Conservation (phyloP, 2,113 vertebrate genomes). For the Myrmecophaga tridactyla region DNA sequence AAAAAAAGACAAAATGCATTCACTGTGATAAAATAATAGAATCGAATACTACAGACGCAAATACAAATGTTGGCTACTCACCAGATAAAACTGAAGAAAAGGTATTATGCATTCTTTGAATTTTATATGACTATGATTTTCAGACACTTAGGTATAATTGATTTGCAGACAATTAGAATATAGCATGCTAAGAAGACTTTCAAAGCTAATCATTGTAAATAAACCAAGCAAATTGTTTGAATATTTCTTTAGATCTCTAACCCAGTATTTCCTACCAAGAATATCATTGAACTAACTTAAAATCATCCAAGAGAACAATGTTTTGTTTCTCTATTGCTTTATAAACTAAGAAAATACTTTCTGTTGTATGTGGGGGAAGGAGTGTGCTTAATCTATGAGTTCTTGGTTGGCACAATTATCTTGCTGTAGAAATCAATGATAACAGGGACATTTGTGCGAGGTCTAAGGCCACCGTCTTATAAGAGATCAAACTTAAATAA, state of each 20-base stretch:
- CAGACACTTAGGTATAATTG: too few relatives aligned
- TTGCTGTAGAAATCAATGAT: neutral
- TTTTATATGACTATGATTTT: conserved; percentile 13
- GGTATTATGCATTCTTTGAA: neutral
- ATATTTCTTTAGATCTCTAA: conserved; percentile 29
- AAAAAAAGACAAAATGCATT: conserved; percentile 43
- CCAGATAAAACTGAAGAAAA: conserved; percentile 5
- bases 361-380: neutral
- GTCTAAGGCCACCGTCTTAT: neutral
- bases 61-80: neutral
- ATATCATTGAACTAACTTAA: conserved; percentile 40
- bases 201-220: conserved; percentile 42
- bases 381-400: neutral
- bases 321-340: conserved; percentile 2
- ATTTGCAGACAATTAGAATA: conserved; percentile 42
- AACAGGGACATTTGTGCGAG: neutral
- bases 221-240: neutral
- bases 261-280: neutral
- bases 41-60: conserved; percentile 30
- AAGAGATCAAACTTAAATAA: neutral
- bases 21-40: neutral
- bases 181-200: neutral
- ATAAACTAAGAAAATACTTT: neutral
- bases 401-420: neutral
- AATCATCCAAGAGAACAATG: neutral